Evolutionary conservation across 1,140 invertebrate species (phyloP).

Genomic region (Drosophila kepulauana): DNA sequence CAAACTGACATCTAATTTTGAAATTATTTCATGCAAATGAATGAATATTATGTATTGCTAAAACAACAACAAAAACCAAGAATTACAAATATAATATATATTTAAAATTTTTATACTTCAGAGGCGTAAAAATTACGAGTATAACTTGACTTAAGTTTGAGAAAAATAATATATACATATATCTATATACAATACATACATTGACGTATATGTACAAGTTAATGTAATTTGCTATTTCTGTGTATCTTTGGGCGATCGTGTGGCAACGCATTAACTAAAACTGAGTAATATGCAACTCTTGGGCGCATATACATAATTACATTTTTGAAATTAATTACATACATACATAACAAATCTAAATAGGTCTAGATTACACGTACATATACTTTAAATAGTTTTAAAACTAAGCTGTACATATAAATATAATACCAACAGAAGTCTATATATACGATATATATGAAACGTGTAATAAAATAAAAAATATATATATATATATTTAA

Average conservation of each 20-base stretch:
- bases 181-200: constrained; percentile 38
- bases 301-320: constrained; percentile 56
- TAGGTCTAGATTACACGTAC: constrained; percentile 65
- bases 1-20: constrained; percentile 61
- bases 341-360: constrained; percentile 65
- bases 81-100: constrained; percentile 19
- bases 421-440: constrained; percentile 65
- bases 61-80: constrained; percentile 31
- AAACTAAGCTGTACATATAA: constrained; percentile 73
- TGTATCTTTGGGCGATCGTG: constrained; percentile 40
- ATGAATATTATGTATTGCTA: constrained; percentile 54
- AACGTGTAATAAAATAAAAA: constrained; percentile 79
- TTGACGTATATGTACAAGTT: constrained; percentile 30
- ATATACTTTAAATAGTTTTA: constrained; percentile 69
- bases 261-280: constrained; percentile 40
- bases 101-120: constrained; percentile 63
- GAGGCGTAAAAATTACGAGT: constrained; percentile 37
- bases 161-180: constrained; percentile 35
- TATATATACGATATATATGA: constrained; percentile 78
- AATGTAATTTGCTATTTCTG: constrained; percentile 49
- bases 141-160: constrained; percentile 53
- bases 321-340: constrained; percentile 73
- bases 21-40: constrained; percentile 51
- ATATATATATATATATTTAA: constrained; percentile 76
- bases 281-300: constrained; percentile 43